A percentile compares a stretch with the other conserved stretches of the same genome.
Evolutionary conservation across 2,113 vertebrate species (phyloP).

Genomic region (Abramis brama): DNA sequence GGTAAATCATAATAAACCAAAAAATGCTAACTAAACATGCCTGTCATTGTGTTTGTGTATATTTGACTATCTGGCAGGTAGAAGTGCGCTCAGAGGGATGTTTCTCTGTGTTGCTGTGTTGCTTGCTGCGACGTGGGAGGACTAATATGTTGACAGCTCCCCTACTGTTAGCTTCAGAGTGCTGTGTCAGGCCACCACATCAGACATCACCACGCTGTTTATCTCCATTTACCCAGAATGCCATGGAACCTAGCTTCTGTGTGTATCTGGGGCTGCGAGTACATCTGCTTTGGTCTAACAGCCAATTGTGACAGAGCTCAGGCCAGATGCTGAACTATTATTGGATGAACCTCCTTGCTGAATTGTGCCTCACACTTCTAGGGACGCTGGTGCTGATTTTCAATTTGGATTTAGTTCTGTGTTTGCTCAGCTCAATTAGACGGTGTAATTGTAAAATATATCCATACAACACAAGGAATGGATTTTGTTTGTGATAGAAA

Average conservation of each 20-base stretch:
- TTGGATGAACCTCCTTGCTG: constrained; percentile 36
- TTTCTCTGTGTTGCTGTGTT: constrained; percentile 38
- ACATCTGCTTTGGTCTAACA: constrained; percentile 35
- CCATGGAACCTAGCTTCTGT: constrained; percentile 59
- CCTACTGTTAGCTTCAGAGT: constrained; percentile 58
- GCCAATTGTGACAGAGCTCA: constrained; percentile 48
- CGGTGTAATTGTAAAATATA: constrained; percentile 7
- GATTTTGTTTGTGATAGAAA: constrained; percentile 7
- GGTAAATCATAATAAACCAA: not conserved
- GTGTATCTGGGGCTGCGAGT: constrained; percentile 62
- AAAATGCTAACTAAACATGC: not conserved
- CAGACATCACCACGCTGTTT: constrained; percentile 63
- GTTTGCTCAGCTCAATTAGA: constrained; percentile 27
- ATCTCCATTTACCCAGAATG: constrained; percentile 66
- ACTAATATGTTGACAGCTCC: constrained; percentile 71
- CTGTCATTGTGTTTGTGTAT: not conserved
- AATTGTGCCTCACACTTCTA: constrained; percentile 3
- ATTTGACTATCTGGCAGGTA: constrained; percentile 6
- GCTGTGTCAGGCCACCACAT: constrained; percentile 70
- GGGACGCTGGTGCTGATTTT: not conserved
- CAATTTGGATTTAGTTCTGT: constrained; percentile 26
- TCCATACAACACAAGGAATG: not conserved
- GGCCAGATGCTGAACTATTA: constrained; percentile 50
- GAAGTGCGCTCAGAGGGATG: constrained; percentile 32
- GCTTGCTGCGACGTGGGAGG: constrained; percentile 56